These are phyloP conservation scores for Tachycineta bicolor DNA, from an alignment of 2,113 vertebrate genomes.

Conservation along the genomic window DNA sequence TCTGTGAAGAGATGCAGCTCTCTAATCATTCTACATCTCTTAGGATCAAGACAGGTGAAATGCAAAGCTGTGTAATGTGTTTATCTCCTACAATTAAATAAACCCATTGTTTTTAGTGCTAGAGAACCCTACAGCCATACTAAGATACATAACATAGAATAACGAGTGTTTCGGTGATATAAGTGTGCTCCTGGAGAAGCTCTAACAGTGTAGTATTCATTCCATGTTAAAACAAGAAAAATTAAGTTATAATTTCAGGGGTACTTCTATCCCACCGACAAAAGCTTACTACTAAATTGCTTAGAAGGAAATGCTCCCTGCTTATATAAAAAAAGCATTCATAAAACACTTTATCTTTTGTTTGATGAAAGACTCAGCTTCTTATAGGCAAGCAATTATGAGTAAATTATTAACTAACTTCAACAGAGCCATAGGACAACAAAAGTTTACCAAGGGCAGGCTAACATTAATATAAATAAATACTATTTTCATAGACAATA, in stretches of 20 bases:
- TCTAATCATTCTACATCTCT: not conserved
- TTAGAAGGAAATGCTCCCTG: not conserved
- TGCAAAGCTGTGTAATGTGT: not conserved
- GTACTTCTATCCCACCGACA: not conserved
- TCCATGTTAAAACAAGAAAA: not conserved
- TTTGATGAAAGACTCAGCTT: not conserved
- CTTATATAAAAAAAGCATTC: not conserved
- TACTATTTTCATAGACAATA: not conserved
- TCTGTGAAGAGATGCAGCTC: not conserved
- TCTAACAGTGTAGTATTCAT: not conserved
- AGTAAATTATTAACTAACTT: constrained; percentile 46
- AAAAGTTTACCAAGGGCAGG: constrained; percentile 23
- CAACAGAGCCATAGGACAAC: not conserved
- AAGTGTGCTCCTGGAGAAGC: not conserved
- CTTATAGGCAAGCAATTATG: not conserved
- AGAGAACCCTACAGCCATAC: not conserved
- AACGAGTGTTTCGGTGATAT: not conserved
- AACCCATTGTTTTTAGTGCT: not conserved
- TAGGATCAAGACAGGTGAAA: not conserved
- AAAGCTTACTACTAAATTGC: not conserved
- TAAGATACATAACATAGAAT: not conserved
- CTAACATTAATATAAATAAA: not conserved
- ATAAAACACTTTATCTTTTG: not conserved
- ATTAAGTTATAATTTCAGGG: not conserved
- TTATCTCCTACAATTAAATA: not conserved